Conservation (phyloP, 1,140 invertebrate species). For the Macrobrachium nipponense region DNA sequence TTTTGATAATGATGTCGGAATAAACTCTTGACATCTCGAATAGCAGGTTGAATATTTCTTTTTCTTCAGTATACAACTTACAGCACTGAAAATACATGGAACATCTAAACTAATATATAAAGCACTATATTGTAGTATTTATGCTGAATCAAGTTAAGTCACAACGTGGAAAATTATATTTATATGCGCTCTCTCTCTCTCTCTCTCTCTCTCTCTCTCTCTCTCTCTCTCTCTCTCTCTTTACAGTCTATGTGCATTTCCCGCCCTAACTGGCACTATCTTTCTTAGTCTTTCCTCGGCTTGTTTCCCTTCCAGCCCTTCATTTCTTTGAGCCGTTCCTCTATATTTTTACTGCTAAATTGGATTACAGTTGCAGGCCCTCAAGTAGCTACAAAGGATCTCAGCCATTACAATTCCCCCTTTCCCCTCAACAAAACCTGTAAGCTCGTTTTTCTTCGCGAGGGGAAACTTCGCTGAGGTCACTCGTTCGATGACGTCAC, state of each 20-base stretch:
- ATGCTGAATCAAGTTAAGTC: background rate
- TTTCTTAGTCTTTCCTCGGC: background rate
- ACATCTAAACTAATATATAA: too few species aligned
- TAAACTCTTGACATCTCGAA: too few species aligned
- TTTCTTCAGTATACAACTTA: too few species aligned
- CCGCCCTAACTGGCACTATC: slow-evolving; percentile 25
- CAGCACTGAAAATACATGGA: too few species aligned
- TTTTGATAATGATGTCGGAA: too few species aligned
- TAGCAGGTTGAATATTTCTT: too few species aligned
- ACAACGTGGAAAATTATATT: background rate
- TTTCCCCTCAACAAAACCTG: slow-evolving; percentile 43
- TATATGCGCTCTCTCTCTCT: background rate
- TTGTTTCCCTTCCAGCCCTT: slow-evolving; percentile 18
- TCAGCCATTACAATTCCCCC: slow-evolving; percentile 42
- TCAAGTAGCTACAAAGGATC: slow-evolving; percentile 38
- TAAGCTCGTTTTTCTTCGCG: slow-evolving; percentile 38
- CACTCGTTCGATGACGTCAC: slow-evolving; percentile 54
- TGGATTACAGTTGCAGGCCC: slow-evolving; percentile 17
- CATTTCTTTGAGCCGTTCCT: slow-evolving; percentile 19
- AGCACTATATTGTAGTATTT: too few species aligned
- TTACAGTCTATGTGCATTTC: slow-evolving; percentile 28
- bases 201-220: slow-evolving; percentile 21
- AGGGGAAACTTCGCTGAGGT: slow-evolving; percentile 23
- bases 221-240: slow-evolving; percentile 38
- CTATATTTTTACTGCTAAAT: background rate